Percentiles rank a stretch among this genome's conserved stretches.
phyloP scores from a whole-genome alignment of 2,888 invertebrate species.

The Drosophila koepferae region DNA sequence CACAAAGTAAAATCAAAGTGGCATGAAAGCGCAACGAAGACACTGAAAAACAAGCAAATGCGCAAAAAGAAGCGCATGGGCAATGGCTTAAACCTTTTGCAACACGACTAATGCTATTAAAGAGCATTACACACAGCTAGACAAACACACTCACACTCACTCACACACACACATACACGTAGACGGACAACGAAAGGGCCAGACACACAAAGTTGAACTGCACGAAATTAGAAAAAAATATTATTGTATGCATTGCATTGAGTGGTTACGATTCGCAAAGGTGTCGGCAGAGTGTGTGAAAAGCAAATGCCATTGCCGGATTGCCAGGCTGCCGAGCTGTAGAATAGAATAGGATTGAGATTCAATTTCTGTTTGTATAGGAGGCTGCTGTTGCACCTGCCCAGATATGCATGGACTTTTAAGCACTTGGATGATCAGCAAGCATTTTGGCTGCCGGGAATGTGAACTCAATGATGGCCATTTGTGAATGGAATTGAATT shows the following conservation, averaged over 20 bases:
- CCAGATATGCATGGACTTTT: conserved; percentile 55
- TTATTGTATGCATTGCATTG: conserved; percentile 70
- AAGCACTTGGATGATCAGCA: conserved; percentile 47
- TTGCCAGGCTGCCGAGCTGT: no score
- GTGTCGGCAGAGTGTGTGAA: conserved; percentile 39
- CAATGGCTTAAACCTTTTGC: conserved; percentile 69
- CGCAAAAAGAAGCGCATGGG: conserved; percentile 44
- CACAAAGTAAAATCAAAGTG: conserved; percentile 79
- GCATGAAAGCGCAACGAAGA: conserved; percentile 76
- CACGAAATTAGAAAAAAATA: conserved; percentile 75
- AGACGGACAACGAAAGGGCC: conserved; percentile 1
- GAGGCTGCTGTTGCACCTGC: conserved; percentile 18
- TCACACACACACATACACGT: conserved; percentile 5
- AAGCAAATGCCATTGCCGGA: conserved; percentile 23
- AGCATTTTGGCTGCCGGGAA: conserved; percentile 37
- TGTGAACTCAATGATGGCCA: conserved; percentile 40
- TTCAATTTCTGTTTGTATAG: conserved; percentile 50
- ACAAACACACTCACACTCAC: conserved; percentile 18
- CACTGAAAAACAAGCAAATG: conserved; percentile 49
- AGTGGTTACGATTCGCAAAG: conserved; percentile 58
- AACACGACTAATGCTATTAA: conserved; percentile 76
- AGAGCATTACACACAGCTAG: conserved; percentile 60
- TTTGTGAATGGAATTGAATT: conserved; percentile 23
- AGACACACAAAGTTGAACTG: conserved; percentile 38
- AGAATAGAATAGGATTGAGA: conserved; percentile 15